These are phyloP conservation scores for Apotomis capreana DNA, from an alignment of 2,888 invertebrate genomes.

Conservation along the genomic window DNA sequence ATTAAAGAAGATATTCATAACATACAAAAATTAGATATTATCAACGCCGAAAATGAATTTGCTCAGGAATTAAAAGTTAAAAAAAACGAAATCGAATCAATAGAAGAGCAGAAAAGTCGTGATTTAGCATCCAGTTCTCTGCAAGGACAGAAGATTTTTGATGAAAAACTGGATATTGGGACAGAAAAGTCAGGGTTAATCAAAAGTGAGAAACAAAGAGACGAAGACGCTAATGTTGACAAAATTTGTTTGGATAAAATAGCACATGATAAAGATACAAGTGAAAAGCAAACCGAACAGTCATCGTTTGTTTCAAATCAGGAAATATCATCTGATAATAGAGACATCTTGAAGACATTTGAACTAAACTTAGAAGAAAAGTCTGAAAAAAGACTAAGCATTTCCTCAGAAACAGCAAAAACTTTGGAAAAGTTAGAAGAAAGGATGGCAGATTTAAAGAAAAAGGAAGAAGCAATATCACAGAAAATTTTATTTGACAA, in stretches of 20 bases:
- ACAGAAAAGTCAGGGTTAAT: too few species aligned
- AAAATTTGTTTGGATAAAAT: too few species aligned
- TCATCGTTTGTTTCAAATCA: background rate
- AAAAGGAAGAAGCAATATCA: conserved; percentile 57
- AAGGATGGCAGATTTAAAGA: conserved; percentile 71
- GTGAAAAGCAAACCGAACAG: background rate
- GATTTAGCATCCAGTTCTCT: too few species aligned
- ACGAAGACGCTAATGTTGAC: too few species aligned
- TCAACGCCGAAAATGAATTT: conserved; percentile 14
- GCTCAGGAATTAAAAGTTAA: conserved; percentile 4
- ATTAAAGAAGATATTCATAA: conserved; percentile 46
- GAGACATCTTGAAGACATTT: background rate
- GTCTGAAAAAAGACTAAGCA: conserved; percentile 57
- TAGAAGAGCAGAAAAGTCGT: background rate
- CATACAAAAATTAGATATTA: background rate
- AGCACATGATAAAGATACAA: too few species aligned
- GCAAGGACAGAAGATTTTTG: too few species aligned
- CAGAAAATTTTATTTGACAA: conserved; percentile 40
- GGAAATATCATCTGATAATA: background rate
- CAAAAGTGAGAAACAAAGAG: too few species aligned
- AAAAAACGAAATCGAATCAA: background rate
- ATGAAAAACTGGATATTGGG: too few species aligned
- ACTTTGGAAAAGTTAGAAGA: conserved; percentile 77
- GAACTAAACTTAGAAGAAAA: conserved; percentile 22
- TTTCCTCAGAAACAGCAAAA: conserved; percentile 69